phyloP scores from a whole-genome alignment of 2,113 vertebrate species.

The Chauna torquata region DNA sequence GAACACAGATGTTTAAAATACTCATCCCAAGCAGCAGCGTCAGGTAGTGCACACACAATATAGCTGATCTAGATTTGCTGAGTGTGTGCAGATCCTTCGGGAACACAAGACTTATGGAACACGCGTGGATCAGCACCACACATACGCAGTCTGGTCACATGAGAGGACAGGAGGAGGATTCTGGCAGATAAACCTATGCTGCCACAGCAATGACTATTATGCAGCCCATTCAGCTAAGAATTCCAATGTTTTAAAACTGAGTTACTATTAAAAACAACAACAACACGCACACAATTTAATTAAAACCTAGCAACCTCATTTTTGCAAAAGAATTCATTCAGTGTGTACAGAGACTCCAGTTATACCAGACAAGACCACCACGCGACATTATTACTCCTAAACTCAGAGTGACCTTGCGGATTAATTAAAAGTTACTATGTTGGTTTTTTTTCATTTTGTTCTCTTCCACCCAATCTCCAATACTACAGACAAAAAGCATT shows the following conservation, averaged over 20 bases:
- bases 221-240: neutral
- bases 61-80: neutral
- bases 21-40: neutral
- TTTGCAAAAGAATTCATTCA: neutral
- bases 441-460: fast-evolving
- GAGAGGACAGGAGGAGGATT: neutral
- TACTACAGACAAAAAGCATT: neutral
- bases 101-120: neutral
- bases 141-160: neutral
- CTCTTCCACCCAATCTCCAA: neutral
- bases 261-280: neutral
- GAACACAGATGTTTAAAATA: neutral
- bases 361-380: neutral
- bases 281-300: neutral
- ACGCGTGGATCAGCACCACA: neutral
- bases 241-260: neutral
- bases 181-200: neutral
- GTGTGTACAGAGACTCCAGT: neutral
- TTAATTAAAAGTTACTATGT: neutral
- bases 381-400: neutral
- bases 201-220: neutral
- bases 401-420: neutral
- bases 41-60: fast-evolving
- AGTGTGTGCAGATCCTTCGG: neutral
- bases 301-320: neutral